Evolutionary conservation across 2,888 invertebrate species (phyloP).

Genomic region (Andrena fulva): DNA sequence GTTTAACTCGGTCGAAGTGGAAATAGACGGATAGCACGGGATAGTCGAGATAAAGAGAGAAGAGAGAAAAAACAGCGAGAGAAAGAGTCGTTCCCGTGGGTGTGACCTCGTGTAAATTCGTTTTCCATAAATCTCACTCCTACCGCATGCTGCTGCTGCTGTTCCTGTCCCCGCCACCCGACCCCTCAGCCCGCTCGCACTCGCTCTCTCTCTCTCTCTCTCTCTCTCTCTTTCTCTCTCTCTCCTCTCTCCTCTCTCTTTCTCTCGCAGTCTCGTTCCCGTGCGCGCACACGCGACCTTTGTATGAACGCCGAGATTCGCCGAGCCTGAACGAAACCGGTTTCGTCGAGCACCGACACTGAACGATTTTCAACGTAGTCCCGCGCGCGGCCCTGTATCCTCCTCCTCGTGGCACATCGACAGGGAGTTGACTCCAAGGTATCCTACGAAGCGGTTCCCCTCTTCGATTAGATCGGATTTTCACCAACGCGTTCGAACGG

Average conservation of each 20-base stretch:
- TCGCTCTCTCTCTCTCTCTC: conserved; percentile 46
- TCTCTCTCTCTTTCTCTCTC: background rate
- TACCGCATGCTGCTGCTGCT: conserved; percentile 64
- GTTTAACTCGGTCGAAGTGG: conserved; percentile 51
- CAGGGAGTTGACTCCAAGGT: conserved; percentile 48
- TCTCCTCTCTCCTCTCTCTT: conserved; percentile 41
- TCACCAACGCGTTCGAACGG: conserved; percentile 30
- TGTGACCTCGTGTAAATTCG: conserved; percentile 80
- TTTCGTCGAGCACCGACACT: conserved; percentile 77
- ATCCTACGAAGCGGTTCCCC: conserved; percentile 40
- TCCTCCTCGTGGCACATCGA: conserved; percentile 68
- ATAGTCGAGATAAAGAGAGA: conserved; percentile 18
- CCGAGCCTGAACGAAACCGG: conserved; percentile 82
- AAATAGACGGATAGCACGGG: conserved; percentile 57
- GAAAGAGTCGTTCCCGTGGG: conserved; percentile 72
- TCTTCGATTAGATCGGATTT: conserved; percentile 46
- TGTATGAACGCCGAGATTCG: conserved; percentile 79
- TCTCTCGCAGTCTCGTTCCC: conserved; percentile 38
- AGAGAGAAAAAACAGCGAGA: conserved; percentile 38
- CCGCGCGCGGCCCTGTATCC: conserved; percentile 59
- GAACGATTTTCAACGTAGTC: conserved; percentile 73
- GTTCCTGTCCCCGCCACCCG: no score
- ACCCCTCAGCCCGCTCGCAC: conserved; percentile 41
- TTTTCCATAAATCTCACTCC: conserved; percentile 78
- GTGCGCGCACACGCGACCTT: conserved; percentile 77